Evolutionary conservation across 2,113 vertebrate species (phyloP), one percentile per base, ranked within the genome.

Genomic region (Thamnaconus septentrionalis): DNA sequence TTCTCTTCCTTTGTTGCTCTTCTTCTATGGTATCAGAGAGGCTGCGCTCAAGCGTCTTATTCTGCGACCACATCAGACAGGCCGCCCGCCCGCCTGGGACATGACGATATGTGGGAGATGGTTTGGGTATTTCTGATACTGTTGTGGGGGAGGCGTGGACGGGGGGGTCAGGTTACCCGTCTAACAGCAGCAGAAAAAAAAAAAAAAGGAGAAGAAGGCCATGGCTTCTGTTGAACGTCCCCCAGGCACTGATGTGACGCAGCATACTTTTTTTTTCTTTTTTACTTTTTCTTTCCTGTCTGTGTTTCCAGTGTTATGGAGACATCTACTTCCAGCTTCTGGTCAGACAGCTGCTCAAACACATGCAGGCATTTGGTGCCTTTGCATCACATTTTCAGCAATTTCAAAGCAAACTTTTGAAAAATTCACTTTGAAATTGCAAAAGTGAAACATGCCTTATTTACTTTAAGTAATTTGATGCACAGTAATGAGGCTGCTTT

Each of bases 21-120:
- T 39, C 73, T 58, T 62, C 69, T 76, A 18, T 70, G 53, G 54
- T 61, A 49, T 64, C 41, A 40, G 41, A 76, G 53, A 61, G 59
- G 72, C 64, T 49, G 65, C 0, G 3, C 53, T 43, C 50, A 68
- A 60, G 63, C 60, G 5, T 65, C 70, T 63, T 41, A 62, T 69
- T 55, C 68, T 60, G 39, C 49, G 78, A 71, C 75, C 78, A 76
- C 76, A 81, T 81, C 69, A 84, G 58, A 76, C 62, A 44, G 31
- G 3, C 6, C 61, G 10, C 61, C 58, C 49, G 55, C 71, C 71
- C 53, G 11, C 59, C 56, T 3, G 18, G 58, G 69, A 59, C 64
- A 5, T 0, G 11, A 6, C 41, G n/a, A 43, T 31, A 7, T 46
- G 12, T 0, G 43, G 62, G 43, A 10, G 62, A 41, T 45, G n/a